phyloP scores from a whole-genome alignment of 2,888 invertebrate species.

The Siphlonurus alternatus region DNA sequence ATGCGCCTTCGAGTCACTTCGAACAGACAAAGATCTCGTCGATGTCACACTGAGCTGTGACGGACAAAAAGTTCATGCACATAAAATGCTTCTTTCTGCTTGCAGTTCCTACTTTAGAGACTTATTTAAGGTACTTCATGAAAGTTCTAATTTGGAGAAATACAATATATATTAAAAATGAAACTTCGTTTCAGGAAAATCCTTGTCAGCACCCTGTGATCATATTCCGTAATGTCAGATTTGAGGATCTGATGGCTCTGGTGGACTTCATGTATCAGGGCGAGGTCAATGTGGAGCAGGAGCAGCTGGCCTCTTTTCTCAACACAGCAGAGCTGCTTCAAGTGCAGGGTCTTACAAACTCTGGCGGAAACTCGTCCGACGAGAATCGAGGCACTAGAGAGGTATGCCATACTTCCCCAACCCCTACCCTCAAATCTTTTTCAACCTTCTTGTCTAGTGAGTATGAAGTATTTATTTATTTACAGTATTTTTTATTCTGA shows the following conservation, averaged over 20 bases:
- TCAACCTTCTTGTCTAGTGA: too few species aligned
- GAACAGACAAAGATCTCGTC: conserved; percentile 41
- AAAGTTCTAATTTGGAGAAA: not conserved
- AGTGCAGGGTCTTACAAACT: conserved; percentile 55
- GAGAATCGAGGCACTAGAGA: conserved; percentile 24
- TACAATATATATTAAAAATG: not conserved
- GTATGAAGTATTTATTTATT: too few species aligned
- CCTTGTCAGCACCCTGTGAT: conserved; percentile 67
- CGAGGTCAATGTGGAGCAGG: conserved; percentile 65
- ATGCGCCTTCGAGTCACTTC: conserved; percentile 57
- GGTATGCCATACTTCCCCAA: conserved; percentile 18
- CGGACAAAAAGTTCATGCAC: conserved; percentile 66
- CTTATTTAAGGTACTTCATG: conserved; percentile 27
- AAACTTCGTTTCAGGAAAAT: conserved; percentile 37
- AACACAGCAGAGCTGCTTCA: conserved; percentile 60
- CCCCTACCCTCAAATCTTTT: too few species aligned
- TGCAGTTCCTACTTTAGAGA: conserved; percentile 63
- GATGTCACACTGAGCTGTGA: conserved; percentile 78
- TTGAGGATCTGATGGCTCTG: conserved; percentile 57
- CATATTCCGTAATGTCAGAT: conserved; percentile 62
- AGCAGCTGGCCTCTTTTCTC: conserved; percentile 58
- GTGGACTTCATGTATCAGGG: conserved; percentile 70
- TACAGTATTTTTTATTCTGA: too few species aligned
- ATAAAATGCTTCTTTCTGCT: conserved; percentile 68
- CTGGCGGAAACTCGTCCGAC: conserved; percentile 25